Base-by-base conservation (phyloP, 2,797 vertebrate species). In the Nyctalus aviator region DNA sequence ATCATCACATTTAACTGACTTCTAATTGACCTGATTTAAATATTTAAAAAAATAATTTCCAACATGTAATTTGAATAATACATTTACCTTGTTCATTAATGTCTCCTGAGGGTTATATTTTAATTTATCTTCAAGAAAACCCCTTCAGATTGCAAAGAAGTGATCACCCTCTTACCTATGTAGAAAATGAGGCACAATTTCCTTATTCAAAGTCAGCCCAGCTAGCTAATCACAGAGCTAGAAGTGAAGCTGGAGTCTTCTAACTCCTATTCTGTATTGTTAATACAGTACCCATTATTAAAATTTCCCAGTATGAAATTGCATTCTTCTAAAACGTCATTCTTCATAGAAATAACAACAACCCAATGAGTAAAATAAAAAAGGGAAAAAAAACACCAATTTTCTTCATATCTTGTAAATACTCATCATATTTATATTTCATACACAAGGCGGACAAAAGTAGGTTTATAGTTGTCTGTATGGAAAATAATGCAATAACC, bases 1-100 rank as follows among this genome's bases (percentile, higher is more conserved):
- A 57, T 55, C 66, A 27, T 30, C 37, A 88, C 21, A 71, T 46
- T 86, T 71, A 95, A 93, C 21, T 87, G 30, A 82, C 13, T 94
- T 88, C 9, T 75, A 88, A 85, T 30, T 75, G 53, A 55, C 8
- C 4, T 53, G 35, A 73, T 64, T 85, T 88, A 46, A 91, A 78
- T 23, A 81, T 18, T 27, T 3, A 1, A 7, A 91, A 95, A 59
- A 78, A 41, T 79, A 21, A 76, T 46, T 83, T 92, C 9, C 62
- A 91, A 68, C 27, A 73, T 55, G 12, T 46, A 76, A 84, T 17
- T 77, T 89, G 18, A 84, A 79, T 86, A 91, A 44, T 68, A 76
- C 2, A 5, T 68, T 64, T 50, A 73, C 10, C 25, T 17, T 81
- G 41, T 37, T 84, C 41, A 93, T 83, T 66, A 81, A 81, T 68